Base-by-base conservation (phyloP, 2,888 invertebrate genomes). In the Syritta pipiens region DNA sequence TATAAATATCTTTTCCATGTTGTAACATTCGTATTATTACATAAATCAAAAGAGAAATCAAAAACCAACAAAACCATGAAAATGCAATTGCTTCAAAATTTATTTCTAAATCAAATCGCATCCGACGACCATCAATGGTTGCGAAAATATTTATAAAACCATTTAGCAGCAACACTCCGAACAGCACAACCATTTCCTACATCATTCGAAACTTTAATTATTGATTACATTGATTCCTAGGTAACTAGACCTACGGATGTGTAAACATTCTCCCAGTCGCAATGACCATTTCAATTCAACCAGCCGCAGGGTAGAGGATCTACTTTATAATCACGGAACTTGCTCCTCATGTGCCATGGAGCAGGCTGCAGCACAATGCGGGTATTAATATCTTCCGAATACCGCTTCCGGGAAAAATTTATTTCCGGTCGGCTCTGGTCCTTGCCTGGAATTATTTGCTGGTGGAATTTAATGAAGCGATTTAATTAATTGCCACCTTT, bases 391-490 rank as follows among this genome's bases (percentile, higher is more conserved):
- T 74, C 67, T 68, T 62, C 48, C 24, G 7, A 63, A 44, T 69
- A 69, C 57, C 63, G 57, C 35, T 69, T 57, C 57, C 57, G 57
- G 28, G 35, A 9, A 44, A 69, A 53, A 76, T 62, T 49, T 69
- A 69, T 63, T 69, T 69, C 63, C 62, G 46, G 62, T 55, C 24
- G 68, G 49, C 42, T 40, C 55, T 24, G 44, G 37, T 44, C 28
- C 51, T 63, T 57, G 35, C 19, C 44, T 35, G 55, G 10, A 49
- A 63, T 49, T 69, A 69, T 63, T 76, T 59, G 49, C 51, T 63
- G 35, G 42, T 24, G 62, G 63, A 69, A 69, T 76, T 76, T 37
- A 76, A 76, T 76, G 76, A 69, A 69, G 76, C 76, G 62, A 63
- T 63, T 76, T 76, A 76, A 69, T 76, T 63, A 76, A 71, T 71